Evolutionary conservation across 53 echinoderm and acorn worm genomes (phyloP), one percentile per base, ranked within the genome.

Genomic region (Luidia sarsii): DNA sequence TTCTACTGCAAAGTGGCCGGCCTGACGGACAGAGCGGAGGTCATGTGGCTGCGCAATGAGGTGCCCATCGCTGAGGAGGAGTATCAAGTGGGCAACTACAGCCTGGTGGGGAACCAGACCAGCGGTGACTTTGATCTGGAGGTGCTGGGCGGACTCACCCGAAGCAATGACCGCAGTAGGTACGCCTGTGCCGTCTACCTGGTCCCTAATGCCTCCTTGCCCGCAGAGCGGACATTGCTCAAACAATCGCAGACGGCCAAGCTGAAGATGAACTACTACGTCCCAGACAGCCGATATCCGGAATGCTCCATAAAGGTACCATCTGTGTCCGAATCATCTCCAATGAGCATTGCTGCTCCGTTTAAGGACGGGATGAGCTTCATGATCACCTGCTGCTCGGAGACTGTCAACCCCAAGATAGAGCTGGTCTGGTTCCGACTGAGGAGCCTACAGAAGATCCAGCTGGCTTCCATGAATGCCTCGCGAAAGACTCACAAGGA

Each of bases 11-110:
- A 24, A 13, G 24, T 82, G 3, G 45, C 29, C 1, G 57, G 68
- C 21, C 48, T 67, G 13, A 68, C 68, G 14, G 67, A 54, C n/a
- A 33, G 39, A 22, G 68, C 57, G 69, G 45, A 57, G 33, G 82
- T 83, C 4, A 11, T 34, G 22, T 83, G 83, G 83, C 33, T 83
- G 9, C 48, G 59, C n/a, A 62, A 83, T 32, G 70, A 46, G 0
- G 25, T 18, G 1, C 9, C 1, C 11, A 83, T 57, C 13, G 27
- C 2, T n/a, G 49, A 57, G 11, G 50, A 33, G 15, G 53, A 83
- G 10, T 49, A 70, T 48, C 30, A 18, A 1, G n/a, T 24, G 1
- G 32, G 46, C 4, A 57, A 83, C 68, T 70, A 69, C 33, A 29
- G 33, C 2, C 13, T 70, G 70, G 28, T 48, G 38, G 33, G 54